Evolutionary conservation across 1,140 invertebrate species (phyloP), one percentile per base, ranked within the genome.

Genomic region (Bombus cullumanus): DNA sequence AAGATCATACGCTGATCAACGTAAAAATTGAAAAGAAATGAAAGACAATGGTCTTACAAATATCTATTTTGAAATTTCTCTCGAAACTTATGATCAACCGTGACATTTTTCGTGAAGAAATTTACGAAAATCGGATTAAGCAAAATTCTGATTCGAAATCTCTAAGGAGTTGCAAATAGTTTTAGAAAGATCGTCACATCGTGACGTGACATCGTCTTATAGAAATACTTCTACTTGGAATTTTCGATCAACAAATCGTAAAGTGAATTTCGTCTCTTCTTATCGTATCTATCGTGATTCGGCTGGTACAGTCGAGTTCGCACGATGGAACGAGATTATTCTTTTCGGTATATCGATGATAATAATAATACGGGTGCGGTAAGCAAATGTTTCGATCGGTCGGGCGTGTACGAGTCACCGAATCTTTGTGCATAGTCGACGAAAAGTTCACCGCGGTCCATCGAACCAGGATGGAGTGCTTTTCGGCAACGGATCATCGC

Each of bases 371-470:
- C 41, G 25, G 41, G 1, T 3, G 31, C 15, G 28, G 59, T 41
- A n/a, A 76, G 73, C 28, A 57, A 77, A 57, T 13, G 57, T 83
- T 68, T 68, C 72, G 66, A 83, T 57, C 71, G 34, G 25, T 41
- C 59, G 37, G 31, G 0, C 25, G 25, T 66, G 59, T 15, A 31
- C 43, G 43, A n/a, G 47, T 15, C 25, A 41, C 15, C 72, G 62
- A 83, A 83, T 83, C 66, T 74, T 69, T 8, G 53, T 31, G 81
- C 81, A 68, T 9, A 31, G 31, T 83, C 62, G 72, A 66, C 72
- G 74, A 34, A 64, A 83, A 69, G 28, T 18, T 18, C 39, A 28
- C 3, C 69, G 34, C 47, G 15, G 47, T 39, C 37, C 37, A 43
- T 0, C 41, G 31, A 53, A 31, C 66, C 39, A 34, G n/a, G 53